A percentile compares a stretch with the other conserved stretches of the same genome.
phyloP scores from a whole-genome alignment of 2,113 vertebrate genomes.

The Alethe diademata region DNA sequence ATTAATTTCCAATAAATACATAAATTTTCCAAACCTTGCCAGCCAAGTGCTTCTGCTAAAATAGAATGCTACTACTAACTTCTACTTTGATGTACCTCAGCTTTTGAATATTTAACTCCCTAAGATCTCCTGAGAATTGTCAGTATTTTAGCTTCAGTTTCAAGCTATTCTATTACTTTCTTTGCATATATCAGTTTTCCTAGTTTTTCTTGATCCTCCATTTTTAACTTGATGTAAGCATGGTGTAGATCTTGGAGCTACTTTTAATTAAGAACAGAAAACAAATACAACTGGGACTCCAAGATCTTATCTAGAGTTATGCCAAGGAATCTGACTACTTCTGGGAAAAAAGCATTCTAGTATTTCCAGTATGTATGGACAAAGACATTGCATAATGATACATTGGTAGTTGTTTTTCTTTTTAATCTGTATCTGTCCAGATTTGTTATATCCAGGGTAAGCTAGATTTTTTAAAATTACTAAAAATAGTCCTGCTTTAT shows the following conservation, averaged over 20 bases:
- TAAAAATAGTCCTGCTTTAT: neutral
- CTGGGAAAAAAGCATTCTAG: neutral
- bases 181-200: neutral
- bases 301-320: neutral
- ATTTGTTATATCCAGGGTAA: neutral
- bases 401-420: neutral
- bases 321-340: neutral
- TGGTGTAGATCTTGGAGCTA: neutral
- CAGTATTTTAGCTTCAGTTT: conserved; percentile 23
- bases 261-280: conserved; percentile 3
- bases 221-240: neutral
- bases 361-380: neutral
- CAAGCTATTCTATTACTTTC: neutral
- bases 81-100: neutral
- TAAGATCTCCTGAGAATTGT: neutral
- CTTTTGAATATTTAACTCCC: neutral
- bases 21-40: neutral
- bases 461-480: neutral
- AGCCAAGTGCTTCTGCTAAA: neutral
- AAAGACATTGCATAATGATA: neutral
- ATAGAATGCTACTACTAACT: neutral
- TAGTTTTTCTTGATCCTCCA: neutral
- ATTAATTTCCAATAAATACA: neutral
- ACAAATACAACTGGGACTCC: neutral
- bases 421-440: neutral